Percentiles rank a stretch among this genome's conserved stretches.
phyloP scores from a whole-genome alignment of 2,888 invertebrate species.

The Hyposoter didymator region DNA sequence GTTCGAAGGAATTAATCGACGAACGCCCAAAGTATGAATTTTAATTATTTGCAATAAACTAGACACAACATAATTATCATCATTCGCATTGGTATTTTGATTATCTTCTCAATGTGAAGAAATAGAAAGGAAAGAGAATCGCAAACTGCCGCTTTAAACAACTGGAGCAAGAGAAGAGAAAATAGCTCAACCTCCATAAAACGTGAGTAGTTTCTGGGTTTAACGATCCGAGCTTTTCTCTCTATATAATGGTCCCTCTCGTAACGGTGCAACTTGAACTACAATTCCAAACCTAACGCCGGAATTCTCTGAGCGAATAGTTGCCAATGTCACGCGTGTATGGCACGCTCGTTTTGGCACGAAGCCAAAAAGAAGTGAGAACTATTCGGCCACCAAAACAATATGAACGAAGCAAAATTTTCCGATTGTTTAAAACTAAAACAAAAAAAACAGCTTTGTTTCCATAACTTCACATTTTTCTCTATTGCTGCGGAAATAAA shows the following conservation, averaged over 20 bases:
- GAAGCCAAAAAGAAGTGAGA: conserved; percentile 2
- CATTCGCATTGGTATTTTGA: neutral
- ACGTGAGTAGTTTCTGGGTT: conserved; percentile 21
- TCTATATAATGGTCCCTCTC: neutral
- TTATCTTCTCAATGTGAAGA: neutral
- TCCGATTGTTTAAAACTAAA: neutral
- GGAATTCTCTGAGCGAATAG: conserved; percentile 8
- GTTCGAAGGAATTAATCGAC: neutral
- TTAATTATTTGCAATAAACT: neutral
- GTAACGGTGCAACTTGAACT: neutral
- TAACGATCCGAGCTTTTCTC: conserved; percentile 11
- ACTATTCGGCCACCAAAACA: neutral
- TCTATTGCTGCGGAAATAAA: neutral
- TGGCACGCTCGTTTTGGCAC: conserved; percentile 5
- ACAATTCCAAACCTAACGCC: neutral
- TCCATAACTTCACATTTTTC: neutral
- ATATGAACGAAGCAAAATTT: neutral
- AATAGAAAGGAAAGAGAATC: neutral
- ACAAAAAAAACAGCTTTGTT: neutral
- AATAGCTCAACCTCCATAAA: conserved; percentile 4
- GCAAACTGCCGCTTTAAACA: neutral
- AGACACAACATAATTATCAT: neutral
- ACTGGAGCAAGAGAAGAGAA: neutral
- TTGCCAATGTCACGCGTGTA: conserved; percentile 21
- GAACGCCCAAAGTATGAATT: neutral